Percentiles rank a stretch among this genome's conserved stretches.
These are phyloP conservation scores for Micronisus gabar DNA, from an alignment of 2,113 vertebrate genomes.

Conservation along the genomic window DNA sequence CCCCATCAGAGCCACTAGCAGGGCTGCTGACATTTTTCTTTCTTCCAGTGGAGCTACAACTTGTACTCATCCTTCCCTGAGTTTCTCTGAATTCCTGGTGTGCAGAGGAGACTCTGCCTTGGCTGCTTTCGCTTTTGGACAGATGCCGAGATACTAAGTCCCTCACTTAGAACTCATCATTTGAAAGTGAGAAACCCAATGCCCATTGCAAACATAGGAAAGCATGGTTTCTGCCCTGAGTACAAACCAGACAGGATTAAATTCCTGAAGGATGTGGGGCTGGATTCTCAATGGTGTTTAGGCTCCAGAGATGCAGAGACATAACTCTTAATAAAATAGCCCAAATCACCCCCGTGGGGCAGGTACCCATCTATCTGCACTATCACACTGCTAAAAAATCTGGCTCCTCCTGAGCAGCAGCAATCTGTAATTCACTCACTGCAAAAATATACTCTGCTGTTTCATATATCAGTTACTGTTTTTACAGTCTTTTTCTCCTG, in stretches of 20 bases:
- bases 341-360: neutral
- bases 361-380: neutral
- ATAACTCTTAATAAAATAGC: constrained; percentile 15
- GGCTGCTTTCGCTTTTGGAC: neutral
- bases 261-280: neutral
- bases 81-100: neutral
- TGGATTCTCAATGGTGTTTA: constrained; percentile 12
- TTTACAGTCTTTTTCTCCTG: neutral
- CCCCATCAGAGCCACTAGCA: accelerated
- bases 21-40: neutral
- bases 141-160: neutral
- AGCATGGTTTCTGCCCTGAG: neutral
- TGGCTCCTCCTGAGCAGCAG: neutral
- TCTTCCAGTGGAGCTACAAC: neutral
- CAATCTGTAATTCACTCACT: neutral
- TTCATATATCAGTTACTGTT: neutral
- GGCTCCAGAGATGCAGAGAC: neutral
- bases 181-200: neutral
- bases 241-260: neutral
- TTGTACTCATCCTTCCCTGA: neutral
- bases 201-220: neutral
- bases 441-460: neutral
- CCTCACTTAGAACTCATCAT: neutral
- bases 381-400: constrained; percentile 5
- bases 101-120: neutral